These are phyloP conservation scores for Babylonia areolata DNA, from an alignment of 1,140 invertebrate species.

Conservation along the genomic window DNA sequence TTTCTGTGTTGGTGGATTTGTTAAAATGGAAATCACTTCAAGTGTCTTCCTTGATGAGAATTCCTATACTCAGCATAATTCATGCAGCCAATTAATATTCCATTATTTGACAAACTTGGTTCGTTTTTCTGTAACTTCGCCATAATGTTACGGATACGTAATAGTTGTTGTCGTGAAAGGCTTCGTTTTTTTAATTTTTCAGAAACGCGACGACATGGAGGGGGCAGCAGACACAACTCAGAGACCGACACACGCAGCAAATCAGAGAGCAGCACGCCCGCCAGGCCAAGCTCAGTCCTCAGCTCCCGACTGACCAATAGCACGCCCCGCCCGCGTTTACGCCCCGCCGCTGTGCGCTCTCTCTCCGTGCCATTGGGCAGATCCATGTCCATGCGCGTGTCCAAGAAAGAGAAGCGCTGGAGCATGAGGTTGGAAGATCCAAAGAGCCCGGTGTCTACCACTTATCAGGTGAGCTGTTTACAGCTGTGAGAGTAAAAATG, in stretches of 20 bases:
- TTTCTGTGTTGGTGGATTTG: no score
- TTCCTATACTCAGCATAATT: no score
- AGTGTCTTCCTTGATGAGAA: no score
- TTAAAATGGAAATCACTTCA: no score
- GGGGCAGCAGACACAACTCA: neutral
- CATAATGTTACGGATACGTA: no score
- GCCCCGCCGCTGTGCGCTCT: slow-evolving; percentile 23
- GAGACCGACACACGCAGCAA: neutral
- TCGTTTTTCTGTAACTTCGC: no score
- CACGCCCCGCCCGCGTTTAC: neutral
- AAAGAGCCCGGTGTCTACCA: neutral
- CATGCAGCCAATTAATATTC: no score
- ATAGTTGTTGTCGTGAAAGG: no score
- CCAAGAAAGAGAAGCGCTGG: slow-evolving; percentile 29
- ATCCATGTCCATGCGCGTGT: slow-evolving; percentile 15
- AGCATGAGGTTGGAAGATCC: neutral
- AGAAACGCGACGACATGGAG: neutral
- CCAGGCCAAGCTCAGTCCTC: slow-evolving; percentile 21
- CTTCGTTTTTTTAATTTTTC: no score
- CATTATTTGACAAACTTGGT: no score
- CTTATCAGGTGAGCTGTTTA: slow-evolving; percentile 21
- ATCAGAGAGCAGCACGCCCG: slow-evolving; percentile 2
- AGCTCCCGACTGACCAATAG: neutral
- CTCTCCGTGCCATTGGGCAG: slow-evolving; percentile 31
- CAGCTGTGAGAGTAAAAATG: no score